Conservation (phyloP, 2,797 vertebrate genomes). For the Petrocephalus schoutedeni region DNA sequence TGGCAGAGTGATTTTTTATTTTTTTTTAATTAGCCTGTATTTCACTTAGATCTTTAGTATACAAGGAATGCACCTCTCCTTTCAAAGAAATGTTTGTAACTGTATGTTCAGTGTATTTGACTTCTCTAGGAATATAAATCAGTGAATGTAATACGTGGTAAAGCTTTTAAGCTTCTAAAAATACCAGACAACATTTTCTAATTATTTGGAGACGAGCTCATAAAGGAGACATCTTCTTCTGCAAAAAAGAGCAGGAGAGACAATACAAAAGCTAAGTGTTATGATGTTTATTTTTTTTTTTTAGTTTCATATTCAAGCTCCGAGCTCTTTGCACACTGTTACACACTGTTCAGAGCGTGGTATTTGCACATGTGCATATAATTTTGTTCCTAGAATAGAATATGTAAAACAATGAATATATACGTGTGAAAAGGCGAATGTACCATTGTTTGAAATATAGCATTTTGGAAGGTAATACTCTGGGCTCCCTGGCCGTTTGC, state of each 20-base stretch:
- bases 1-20: not conserved
- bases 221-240: not conserved
- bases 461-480: not conserved
- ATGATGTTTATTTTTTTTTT: not conserved
- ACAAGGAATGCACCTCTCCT: not conserved
- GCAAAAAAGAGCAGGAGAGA: not conserved
- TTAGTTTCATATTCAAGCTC: not conserved
- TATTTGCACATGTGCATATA: not conserved
- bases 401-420: constrained; percentile 32
- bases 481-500: not conserved
- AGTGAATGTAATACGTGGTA: not conserved
- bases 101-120: not conserved
- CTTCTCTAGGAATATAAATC: not conserved
- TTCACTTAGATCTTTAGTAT: not conserved
- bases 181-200: not conserved
- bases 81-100: not conserved
- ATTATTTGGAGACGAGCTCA: not conserved
- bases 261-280: not conserved
- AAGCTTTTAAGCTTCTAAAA: constrained; percentile 6
- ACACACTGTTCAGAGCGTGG: not conserved
- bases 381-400: constrained; percentile 19
- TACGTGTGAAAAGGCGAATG: constrained; percentile 17
- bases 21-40: not conserved
- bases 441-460: constrained; percentile 31
- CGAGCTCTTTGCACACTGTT: not conserved